Percentiles rank a stretch among this genome's conserved stretches.
phyloP scores from a whole-genome alignment of 2,888 invertebrate species.

The Yponomeuta sedellus region DNA sequence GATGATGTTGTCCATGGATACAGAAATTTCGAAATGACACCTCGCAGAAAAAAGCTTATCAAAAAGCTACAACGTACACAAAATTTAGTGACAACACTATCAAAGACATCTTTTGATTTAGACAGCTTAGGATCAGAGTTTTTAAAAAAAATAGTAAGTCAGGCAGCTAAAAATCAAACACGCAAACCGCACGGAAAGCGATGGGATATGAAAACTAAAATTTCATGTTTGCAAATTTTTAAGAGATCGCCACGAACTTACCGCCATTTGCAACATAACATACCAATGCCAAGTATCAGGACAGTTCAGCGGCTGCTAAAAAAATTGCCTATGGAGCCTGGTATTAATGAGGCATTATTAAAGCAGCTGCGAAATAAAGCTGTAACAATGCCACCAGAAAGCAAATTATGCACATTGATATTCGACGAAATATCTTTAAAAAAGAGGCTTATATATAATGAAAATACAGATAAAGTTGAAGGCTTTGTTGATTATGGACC shows the following conservation, averaged over 20 bases:
- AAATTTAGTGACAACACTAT: too few species aligned
- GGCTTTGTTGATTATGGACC: slow-evolving; percentile 23
- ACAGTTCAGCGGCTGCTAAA: slow-evolving; percentile 18
- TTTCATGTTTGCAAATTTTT: slow-evolving; percentile 13
- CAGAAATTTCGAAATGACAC: too few species aligned
- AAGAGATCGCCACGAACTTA: slow-evolving; percentile 21
- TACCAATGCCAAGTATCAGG: slow-evolving; percentile 19
- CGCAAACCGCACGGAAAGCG: neutral
- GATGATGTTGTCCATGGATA: too few species aligned
- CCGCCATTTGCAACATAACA: slow-evolving; percentile 13
- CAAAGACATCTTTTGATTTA: too few species aligned
- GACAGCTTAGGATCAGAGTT: too few species aligned
- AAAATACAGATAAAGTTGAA: slow-evolving; percentile 20
- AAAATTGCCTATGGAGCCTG: slow-evolving; percentile 18
- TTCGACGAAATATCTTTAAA: slow-evolving; percentile 27
- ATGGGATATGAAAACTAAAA: slow-evolving; percentile 3
- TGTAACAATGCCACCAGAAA: slow-evolving; percentile 15
- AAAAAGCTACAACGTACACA: too few species aligned
- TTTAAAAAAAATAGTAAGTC: neutral
- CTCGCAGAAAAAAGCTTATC: too few species aligned
- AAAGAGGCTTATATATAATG: slow-evolving; percentile 19
- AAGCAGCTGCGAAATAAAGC: slow-evolving; percentile 16
- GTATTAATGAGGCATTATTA: slow-evolving; percentile 13
- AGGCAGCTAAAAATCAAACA: slow-evolving; percentile 8
- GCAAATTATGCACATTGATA: slow-evolving; percentile 19